Conservation (phyloP, 1,140 invertebrate species). For the Psix sp. region DNA sequence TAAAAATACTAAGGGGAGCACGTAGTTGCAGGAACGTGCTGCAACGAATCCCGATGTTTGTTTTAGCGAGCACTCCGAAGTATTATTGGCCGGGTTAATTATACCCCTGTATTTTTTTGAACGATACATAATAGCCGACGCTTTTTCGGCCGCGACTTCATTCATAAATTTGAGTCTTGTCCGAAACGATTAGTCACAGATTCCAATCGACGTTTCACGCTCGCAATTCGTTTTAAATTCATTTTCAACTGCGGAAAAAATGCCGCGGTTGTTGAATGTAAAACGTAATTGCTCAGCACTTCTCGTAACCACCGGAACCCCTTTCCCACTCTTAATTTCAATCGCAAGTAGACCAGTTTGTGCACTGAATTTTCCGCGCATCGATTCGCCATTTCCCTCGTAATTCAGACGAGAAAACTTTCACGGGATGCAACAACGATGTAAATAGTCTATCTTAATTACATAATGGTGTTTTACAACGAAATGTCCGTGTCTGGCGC, state of each 20-base stretch:
- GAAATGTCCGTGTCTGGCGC: conserved; percentile 30
- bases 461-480: conserved; percentile 25
- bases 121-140: conserved; percentile 35
- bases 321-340: too few species aligned
- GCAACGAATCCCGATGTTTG: conserved; percentile 44
- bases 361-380: too few species aligned
- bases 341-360: too few species aligned
- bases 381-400: too few species aligned
- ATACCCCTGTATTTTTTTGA: conserved; percentile 44
- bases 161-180: conserved; percentile 32
- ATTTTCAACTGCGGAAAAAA: too few species aligned
- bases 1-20: conserved; percentile 38
- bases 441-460: conserved; percentile 30
- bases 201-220: background rate
- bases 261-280: too few species aligned
- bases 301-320: too few species aligned
- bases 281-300: too few species aligned
- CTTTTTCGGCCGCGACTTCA: conserved; percentile 18
- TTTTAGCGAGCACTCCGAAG: conserved; percentile 36
- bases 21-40: conserved; percentile 33
- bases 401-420: background rate
- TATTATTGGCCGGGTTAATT: conserved; percentile 54
- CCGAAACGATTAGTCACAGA: conserved; percentile 4
- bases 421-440: conserved; percentile 9
- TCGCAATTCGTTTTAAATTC: too few species aligned